phyloP scores from a whole-genome alignment of 2,888 invertebrate species.

The Poecilobothrus nobilitatus region DNA sequence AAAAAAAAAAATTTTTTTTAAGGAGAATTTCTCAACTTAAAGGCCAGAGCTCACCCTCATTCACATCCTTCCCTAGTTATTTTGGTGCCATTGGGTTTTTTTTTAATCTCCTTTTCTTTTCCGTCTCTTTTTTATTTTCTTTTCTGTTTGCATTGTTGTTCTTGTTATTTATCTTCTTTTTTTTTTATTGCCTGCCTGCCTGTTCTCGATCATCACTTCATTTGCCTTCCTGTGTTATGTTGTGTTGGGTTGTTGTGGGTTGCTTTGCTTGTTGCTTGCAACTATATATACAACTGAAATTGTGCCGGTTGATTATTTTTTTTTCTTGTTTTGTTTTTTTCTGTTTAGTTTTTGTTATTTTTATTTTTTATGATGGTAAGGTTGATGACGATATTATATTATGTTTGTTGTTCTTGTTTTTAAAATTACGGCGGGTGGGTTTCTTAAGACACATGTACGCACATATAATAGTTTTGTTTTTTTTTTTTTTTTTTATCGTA shows the following conservation, averaged over 20 bases:
- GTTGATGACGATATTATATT: background rate
- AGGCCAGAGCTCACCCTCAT: constrained; percentile 3
- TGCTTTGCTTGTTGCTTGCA: constrained; percentile 4
- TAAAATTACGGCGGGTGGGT: background rate
- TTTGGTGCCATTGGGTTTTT: background rate
- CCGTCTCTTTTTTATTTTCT: background rate
- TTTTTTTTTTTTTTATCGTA: no score
- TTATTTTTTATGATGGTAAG: background rate
- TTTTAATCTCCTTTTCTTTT: background rate
- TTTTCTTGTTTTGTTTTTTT: background rate
- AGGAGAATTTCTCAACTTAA: background rate
- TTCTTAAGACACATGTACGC: background rate
- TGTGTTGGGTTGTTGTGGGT: background rate
- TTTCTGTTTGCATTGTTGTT: background rate
- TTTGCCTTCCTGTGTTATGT: background rate
- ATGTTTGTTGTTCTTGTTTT: background rate
- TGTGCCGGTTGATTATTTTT: background rate
- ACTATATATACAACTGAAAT: background rate
- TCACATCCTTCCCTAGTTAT: background rate
- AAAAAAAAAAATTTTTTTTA: no score
- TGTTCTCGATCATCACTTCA: background rate
- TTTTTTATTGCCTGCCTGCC: background rate
- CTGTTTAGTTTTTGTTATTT: background rate
- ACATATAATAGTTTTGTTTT: background rate
- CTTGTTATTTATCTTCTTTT: background rate